Percentiles rank a stretch among this genome's conserved stretches.
phyloP scores from a whole-genome alignment of 2,888 invertebrate species.

The Melipona beecheii region DNA sequence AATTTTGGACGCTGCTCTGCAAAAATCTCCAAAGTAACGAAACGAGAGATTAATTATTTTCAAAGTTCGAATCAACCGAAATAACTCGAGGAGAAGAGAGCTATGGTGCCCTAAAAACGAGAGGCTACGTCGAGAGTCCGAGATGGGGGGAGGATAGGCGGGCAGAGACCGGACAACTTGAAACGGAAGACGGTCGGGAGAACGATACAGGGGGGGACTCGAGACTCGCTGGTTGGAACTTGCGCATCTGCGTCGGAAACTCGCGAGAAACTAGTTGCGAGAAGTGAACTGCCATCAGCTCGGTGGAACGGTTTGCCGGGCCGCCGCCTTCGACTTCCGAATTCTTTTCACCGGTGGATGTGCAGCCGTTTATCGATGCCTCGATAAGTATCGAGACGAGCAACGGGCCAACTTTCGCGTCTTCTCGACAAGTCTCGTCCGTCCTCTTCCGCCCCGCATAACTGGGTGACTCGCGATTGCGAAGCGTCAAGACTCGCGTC shows the following conservation, averaged over 20 bases:
- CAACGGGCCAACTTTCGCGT: slow-evolving; percentile 59
- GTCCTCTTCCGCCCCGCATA: not conserved
- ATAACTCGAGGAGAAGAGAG: too few relatives aligned
- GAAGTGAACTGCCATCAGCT: slow-evolving; percentile 47
- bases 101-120: not conserved
- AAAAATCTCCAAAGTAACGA: too few relatives aligned
- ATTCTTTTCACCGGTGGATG: slow-evolving; percentile 64
- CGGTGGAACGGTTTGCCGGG: slow-evolving; percentile 54
- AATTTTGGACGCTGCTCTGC: too few relatives aligned
- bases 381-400: slow-evolving; percentile 56
- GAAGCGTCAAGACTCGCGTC: not conserved
- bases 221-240: slow-evolving; percentile 41
- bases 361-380: slow-evolving; percentile 68
- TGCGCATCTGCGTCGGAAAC: slow-evolving; percentile 23
- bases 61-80: too few relatives aligned
- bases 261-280: slow-evolving; percentile 63
- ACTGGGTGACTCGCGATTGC: not conserved
- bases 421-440: slow-evolving; percentile 36
- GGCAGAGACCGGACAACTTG: slow-evolving; percentile 16
- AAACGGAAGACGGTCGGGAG: slow-evolving; percentile 39
- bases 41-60: too few relatives aligned
- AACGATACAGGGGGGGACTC: slow-evolving; percentile 23
- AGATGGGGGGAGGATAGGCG: not conserved
- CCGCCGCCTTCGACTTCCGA: slow-evolving; percentile 55
- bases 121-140: not conserved